Conservation (phyloP, 2,797 vertebrate species). For the Echiichthys vipera region DNA sequence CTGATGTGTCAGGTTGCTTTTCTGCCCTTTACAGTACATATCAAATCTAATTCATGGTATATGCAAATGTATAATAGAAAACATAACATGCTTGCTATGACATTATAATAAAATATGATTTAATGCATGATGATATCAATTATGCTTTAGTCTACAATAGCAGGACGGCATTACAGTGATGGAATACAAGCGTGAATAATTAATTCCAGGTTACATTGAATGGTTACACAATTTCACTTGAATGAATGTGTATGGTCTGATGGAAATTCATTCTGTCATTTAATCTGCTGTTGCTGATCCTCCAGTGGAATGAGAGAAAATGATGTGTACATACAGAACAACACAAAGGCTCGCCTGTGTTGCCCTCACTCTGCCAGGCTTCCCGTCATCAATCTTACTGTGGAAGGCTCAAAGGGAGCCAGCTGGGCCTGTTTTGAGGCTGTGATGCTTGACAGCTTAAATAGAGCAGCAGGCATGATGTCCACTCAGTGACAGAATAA, state of each 20-base stretch:
- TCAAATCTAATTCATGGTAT: conserved; percentile 4
- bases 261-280: conserved; percentile 77
- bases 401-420: conserved; percentile 61
- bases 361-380: conserved; percentile 62
- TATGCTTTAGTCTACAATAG: conserved; percentile 48
- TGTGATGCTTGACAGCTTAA: conserved; percentile 73
- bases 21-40: no score
- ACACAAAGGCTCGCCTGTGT: conserved; percentile 61
- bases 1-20: no score
- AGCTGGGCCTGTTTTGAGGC: conserved; percentile 69
- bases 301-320: conserved; percentile 69
- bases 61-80: neutral
- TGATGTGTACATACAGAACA: conserved; percentile 68
- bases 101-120: conserved; percentile 47
- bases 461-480: conserved; percentile 72
- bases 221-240: conserved; percentile 59
- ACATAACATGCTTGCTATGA: conserved; percentile 21
- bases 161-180: conserved; percentile 44
- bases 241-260: conserved; percentile 64
- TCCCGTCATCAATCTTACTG: conserved; percentile 74
- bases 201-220: conserved; percentile 68
- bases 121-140: conserved; percentile 67
- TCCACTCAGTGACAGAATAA: conserved; percentile 66
- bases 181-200: conserved; percentile 69
- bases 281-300: conserved; percentile 77